Evolutionary conservation across 2,797 vertebrate genomes (phyloP).

Genomic region (Micromesistius poutassou): DNA sequence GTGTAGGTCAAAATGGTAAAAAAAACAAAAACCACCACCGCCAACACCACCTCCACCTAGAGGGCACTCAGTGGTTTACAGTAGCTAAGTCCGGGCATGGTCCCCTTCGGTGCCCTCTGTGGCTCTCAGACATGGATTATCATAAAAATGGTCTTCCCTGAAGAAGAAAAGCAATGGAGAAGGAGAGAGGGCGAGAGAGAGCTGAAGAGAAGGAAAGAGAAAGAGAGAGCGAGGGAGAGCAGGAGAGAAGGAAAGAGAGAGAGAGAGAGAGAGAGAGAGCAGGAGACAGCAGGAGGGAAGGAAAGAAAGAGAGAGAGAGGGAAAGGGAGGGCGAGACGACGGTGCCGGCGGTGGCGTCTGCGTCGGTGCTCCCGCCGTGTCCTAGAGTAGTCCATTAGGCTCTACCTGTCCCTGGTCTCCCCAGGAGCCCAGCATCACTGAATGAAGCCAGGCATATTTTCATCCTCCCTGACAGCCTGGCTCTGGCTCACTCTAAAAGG

Average conservation of each 20-base stretch:
- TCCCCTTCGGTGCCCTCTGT: conserved; percentile 6
- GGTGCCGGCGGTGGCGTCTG: conserved; percentile 59
- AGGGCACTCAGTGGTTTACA: conserved; percentile 16
- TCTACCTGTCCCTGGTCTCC: conserved; percentile 67
- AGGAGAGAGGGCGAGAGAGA: background rate
- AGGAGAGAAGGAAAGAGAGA: no score
- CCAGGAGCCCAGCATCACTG: conserved; percentile 66
- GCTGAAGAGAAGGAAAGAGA: background rate
- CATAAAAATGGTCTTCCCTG: conserved; percentile 58
- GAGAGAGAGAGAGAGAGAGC: conserved; percentile 15
- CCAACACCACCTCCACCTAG: background rate
- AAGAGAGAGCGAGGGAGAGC: background rate
- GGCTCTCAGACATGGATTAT: conserved; percentile 55
- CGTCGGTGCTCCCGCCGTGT: conserved; percentile 67
- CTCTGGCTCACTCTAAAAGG: conserved; percentile 54
- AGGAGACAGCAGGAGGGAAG: no score
- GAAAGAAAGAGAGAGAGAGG: no score
- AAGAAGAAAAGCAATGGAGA: conserved; percentile 45
- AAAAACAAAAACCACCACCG: background rate
- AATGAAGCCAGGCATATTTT: conserved; percentile 73
- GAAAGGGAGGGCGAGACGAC: background rate
- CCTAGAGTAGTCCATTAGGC: conserved; percentile 72
- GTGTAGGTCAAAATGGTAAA: background rate
- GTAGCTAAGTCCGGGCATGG: conserved; percentile 37
- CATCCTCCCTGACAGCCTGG: conserved; percentile 69